Base-by-base conservation (phyloP, 1,140 invertebrate species). In the Pachyrhynchus sulphureomaculatus region DNA sequence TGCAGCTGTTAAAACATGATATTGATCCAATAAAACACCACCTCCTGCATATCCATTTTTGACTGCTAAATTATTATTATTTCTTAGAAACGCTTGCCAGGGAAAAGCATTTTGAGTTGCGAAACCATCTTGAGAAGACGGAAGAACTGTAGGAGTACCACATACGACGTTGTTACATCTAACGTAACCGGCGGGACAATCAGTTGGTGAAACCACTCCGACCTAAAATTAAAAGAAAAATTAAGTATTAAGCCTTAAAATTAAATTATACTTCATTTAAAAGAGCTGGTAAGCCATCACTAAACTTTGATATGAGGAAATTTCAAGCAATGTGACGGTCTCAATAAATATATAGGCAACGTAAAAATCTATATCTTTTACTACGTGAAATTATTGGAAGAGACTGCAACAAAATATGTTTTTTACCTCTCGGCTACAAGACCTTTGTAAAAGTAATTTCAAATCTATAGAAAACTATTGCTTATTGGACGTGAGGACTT, bases 31-130 rank as follows among this genome's bases (percentile, higher is more conserved):
- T 15, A 73, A 52, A n/a, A 72, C 70, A 9, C 71, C 71, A 15
- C 65, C 65, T 26, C 71, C 71, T 13, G 65, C 67, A 42, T 72
- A 71, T 24, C 66, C 66, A 17, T 67, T 71, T 45, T 64, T 67
- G 0, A 52, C 36, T 13, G 13, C 42, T 4, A 53, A 17, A 47
- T 61, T 61, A 18, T 52, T 51, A 4, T 39, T 52, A 60, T 71
- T 68, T 15, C 55, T 58, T 1, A 72, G 13, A 51, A 64, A 72
- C 4, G 48, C 68, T 44, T 67, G 61, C 71, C 71, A 72, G 13
- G 71, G 71, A 26, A 60, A 70, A 13, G 71, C 64, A n/a, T 64
- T 62, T 37, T 45, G 62, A 2, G 47, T 62, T 8, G 62, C 66
- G 36, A 62, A 42, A n/a, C 71, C 71, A 65, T 68, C 64, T 49